These are phyloP conservation scores for Hesperia comma DNA, from an alignment of 2,888 invertebrate species.

Conservation along the genomic window DNA sequence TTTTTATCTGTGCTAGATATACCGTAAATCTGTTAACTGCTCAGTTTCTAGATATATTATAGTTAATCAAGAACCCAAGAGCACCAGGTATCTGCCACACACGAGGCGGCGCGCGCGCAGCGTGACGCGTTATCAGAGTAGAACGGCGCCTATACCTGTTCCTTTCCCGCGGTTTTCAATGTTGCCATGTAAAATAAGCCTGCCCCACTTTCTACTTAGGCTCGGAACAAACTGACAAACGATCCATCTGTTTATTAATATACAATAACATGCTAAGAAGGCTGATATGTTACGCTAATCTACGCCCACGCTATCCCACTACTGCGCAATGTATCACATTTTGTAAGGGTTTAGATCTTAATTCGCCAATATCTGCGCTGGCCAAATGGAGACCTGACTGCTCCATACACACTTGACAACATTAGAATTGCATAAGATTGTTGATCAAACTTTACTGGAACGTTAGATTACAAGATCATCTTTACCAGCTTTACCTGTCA, in stretches of 20 bases:
- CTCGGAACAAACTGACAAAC: slow-evolving; percentile 6
- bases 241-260: not conserved
- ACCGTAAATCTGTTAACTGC: no score
- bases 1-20: no score
- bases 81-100: slow-evolving; percentile 22
- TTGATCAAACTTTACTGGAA: no score
- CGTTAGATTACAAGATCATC: no score
- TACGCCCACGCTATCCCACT: no score
- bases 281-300: not conserved
- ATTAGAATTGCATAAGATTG: no score
- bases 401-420: no score
- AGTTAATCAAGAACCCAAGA: slow-evolving; percentile 1
- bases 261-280: not conserved
- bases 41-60: not conserved
- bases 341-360: no score
- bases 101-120: slow-evolving; percentile 50
- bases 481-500: no score
- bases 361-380: no score
- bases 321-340: no score
- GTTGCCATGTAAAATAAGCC: slow-evolving; percentile 57
- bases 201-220: slow-evolving; percentile 59
- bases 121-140: slow-evolving; percentile 68
- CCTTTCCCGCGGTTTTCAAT: slow-evolving; percentile 44
- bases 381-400: no score
- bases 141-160: slow-evolving; percentile 54